A percentile compares a stretch with the other conserved stretches of the same genome.
These are phyloP conservation scores for Bombus confusus DNA, from an alignment of 1,140 invertebrate species.

Conservation along the genomic window DNA sequence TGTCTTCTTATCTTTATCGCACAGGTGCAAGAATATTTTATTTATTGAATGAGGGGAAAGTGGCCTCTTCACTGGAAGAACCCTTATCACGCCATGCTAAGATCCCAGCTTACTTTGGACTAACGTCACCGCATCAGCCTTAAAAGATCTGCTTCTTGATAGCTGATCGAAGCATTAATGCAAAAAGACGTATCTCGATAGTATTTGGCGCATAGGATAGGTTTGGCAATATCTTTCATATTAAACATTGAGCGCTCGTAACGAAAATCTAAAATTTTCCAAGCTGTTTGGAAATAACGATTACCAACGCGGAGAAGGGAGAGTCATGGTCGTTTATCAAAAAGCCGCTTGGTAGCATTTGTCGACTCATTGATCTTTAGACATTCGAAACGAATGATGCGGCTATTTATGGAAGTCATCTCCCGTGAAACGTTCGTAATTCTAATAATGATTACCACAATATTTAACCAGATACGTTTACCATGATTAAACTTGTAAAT, in stretches of 20 bases:
- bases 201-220: neutral
- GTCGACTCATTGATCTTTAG: neutral
- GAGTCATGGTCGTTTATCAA: neutral
- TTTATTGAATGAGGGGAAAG: no score
- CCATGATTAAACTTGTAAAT: neutral
- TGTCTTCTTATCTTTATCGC: no score
- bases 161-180: no score
- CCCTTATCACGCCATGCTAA: no score
- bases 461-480: neutral
- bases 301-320: neutral
- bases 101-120: no score
- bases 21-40: no score
- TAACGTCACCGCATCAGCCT: no score
- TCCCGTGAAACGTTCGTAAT: neutral
- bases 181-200: no score
- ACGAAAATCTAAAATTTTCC: neutral
- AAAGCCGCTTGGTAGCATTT: neutral
- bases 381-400: neutral
- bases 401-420: neutral
- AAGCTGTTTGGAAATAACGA: neutral
- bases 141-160: no score
- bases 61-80: no score
- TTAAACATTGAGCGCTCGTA: no score
- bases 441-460: neutral
- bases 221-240: neutral